Base-by-base conservation (phyloP, 2,888 invertebrate genomes). In the Drosophila atripex region DNA sequence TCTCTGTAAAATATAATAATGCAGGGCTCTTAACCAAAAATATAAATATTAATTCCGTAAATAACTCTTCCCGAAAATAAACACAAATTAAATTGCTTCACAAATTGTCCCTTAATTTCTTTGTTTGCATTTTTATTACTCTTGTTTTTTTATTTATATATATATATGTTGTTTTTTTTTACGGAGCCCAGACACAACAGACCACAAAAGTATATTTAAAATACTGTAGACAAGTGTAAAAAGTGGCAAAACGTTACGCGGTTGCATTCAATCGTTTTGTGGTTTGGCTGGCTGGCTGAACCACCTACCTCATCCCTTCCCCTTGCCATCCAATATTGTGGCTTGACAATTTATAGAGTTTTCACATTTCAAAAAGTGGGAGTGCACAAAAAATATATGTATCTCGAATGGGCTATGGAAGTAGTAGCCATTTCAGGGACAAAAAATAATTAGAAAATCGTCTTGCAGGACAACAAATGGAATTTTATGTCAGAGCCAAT, bases 261-360 rank as follows among this genome's bases (percentile, higher is more conserved):
- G 83, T 78, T 80, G 70, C 71, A 80, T 74, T 76, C 71, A 70
- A 76, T 55, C 64, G 71, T 74, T 82, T 74, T 78, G 79, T 69
- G 86, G 79, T 76, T 57, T 28, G 66, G 54, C 23, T 54, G 14
- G 39, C 21, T 46, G 35, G 43, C 30, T 28, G 30, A 41, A 38
- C n/a, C 54, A 23, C 21, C 21, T 23, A 23, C 21, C 21, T 23
- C 21, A 23, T 23, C 21, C 61, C 84, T 1, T 9, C 39, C 16
- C 16, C 2, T 6, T 2, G 18, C 16, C 39, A 39, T 39, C 39
- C 39, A 9, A 69, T 71, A 71, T 79, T 84, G 78, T 54, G 73
- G 66, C 51, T 64, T 59, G 41, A 51, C 64, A 73, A 84, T 80
- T 77, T 84, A 84, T 84, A 49, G 80, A 49, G 64, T 54, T 80